Conservation (phyloP, 1,140 invertebrate genomes). For the Theocolax elegans region DNA sequence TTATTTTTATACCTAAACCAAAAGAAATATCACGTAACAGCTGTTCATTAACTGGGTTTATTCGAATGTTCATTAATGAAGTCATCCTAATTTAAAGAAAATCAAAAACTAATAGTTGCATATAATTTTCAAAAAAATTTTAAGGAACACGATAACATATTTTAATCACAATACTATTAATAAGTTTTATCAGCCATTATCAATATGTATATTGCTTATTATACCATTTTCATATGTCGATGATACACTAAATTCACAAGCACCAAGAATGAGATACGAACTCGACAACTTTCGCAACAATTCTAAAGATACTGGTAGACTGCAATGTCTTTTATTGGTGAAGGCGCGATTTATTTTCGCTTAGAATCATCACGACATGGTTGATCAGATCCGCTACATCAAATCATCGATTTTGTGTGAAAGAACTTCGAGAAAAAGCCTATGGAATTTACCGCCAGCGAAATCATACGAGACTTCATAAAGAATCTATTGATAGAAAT, state of each 20-base stretch:
- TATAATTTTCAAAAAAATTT: too few species aligned
- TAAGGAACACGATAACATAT: too few species aligned
- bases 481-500: background rate
- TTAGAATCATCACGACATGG: background rate
- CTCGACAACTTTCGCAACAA: background rate
- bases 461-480: too few species aligned
- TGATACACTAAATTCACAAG: background rate
- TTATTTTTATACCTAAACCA: too few species aligned
- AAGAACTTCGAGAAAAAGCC: conserved; percentile 3
- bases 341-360: background rate
- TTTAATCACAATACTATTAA: too few species aligned
- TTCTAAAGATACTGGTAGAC: background rate
- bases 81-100: too few species aligned
- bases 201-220: too few species aligned
- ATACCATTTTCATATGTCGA: conserved; percentile 5
- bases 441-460: background rate
- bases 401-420: background rate
- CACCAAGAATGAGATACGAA: background rate
- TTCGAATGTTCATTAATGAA: too few species aligned
- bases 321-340: conserved; percentile 17
- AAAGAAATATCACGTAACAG: too few species aligned
- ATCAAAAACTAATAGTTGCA: too few species aligned
- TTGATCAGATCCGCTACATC: background rate
- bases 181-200: too few species aligned
- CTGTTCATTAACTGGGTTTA: too few species aligned